These are phyloP conservation scores for Stegodyphus mimosarum DNA, from an alignment of 1,140 invertebrate genomes.

Conservation along the genomic window DNA sequence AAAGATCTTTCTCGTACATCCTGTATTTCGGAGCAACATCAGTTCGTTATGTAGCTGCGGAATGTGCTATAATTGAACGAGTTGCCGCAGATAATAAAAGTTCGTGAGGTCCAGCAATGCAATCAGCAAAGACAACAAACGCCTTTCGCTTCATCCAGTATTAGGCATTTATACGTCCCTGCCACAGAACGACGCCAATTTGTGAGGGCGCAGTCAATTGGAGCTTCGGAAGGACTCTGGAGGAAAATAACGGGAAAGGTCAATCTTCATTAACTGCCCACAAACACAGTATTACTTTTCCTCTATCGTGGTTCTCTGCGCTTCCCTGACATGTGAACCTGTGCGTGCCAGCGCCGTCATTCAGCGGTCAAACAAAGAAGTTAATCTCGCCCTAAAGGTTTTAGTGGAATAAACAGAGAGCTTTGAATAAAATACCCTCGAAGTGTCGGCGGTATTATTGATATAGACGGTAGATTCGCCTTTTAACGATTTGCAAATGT, in stretches of 20 bases:
- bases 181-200: background rate
- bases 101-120: background rate
- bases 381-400: constrained; percentile 12
- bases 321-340: too few relatives aligned
- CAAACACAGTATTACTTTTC: constrained; percentile 44
- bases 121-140: constrained; percentile 18
- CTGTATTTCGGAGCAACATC: too few relatives aligned
- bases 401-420: too few relatives aligned
- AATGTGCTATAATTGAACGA: background rate
- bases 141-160: background rate
- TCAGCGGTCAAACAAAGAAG: constrained; percentile 19
- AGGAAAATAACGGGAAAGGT: constrained; percentile 18
- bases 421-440: too few relatives aligned
- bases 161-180: background rate
- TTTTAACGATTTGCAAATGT: too few relatives aligned
- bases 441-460: too few relatives aligned
- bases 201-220: constrained; percentile 7
- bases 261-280: constrained; percentile 28
- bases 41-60: background rate
- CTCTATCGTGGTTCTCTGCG: too few relatives aligned
- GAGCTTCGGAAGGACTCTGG: background rate
- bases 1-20: too few relatives aligned
- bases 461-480: too few relatives aligned
- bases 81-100: background rate
- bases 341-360: background rate